Evolutionary conservation across 2,113 vertebrate genomes (phyloP).

Genomic region (Melanerpes formicivorus): DNA sequence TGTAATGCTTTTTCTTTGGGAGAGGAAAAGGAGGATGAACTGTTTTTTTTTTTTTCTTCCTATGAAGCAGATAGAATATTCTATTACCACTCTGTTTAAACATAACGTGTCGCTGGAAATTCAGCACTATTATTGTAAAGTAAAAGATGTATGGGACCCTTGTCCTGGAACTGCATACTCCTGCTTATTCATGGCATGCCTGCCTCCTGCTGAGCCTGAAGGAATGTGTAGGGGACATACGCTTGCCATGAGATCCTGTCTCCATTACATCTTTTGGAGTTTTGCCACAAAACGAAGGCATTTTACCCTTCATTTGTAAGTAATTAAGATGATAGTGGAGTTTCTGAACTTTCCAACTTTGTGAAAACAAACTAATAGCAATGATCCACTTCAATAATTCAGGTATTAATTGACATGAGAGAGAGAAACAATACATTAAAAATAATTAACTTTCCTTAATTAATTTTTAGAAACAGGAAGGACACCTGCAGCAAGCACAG

Average conservation of each 20-base stretch:
- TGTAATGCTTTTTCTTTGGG: neutral
- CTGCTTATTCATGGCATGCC: neutral
- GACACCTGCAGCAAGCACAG: constrained; percentile 10
- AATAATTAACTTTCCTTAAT: constrained; percentile 68
- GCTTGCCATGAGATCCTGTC: neutral
- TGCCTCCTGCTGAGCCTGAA: neutral
- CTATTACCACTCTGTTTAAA: neutral
- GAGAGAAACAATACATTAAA: constrained; percentile 61
- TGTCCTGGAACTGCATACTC: neutral
- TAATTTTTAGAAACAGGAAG: constrained; percentile 60
- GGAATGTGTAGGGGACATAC: neutral
- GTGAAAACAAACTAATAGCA: constrained; percentile 59
- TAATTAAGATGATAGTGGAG: constrained; percentile 49
- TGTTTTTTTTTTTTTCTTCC: neutral
- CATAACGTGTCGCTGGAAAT: neutral
- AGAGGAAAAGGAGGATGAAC: neutral
- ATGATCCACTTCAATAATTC: constrained; percentile 59
- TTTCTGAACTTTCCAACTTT: constrained; percentile 38
- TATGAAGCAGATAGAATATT: neutral
- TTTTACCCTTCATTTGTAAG: constrained; percentile 53
- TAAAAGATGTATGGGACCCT: neutral
- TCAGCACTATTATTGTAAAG: neutral
- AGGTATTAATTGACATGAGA: constrained; percentile 28
- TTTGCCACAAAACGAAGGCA: neutral
- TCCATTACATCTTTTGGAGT: neutral